These are phyloP conservation scores for Orchesellides sinensis DNA, from an alignment of 2,888 invertebrate genomes.

Conservation along the genomic window DNA sequence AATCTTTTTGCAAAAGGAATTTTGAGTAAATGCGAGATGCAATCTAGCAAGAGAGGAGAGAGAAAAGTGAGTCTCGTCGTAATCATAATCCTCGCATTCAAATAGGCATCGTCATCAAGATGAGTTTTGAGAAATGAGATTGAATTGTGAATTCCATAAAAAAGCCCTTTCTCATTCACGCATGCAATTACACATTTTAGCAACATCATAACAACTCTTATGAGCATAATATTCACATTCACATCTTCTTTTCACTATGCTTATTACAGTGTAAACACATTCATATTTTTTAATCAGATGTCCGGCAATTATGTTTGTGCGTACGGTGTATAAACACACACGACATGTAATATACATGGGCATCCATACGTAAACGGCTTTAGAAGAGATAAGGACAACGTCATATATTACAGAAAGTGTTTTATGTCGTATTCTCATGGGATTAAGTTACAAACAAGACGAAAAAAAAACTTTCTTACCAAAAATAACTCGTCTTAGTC, in stretches of 20 bases:
- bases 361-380: neutral
- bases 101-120: constrained; percentile 25
- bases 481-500: constrained; percentile 45
- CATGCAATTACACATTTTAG: neutral
- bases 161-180: constrained; percentile 16
- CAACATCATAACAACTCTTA: constrained; percentile 2
- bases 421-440: neutral
- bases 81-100: constrained; percentile 24
- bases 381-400: too few species aligned
- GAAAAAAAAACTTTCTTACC: constrained; percentile 52
- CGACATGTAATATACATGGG: too few species aligned
- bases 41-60: neutral
- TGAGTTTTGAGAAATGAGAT: constrained; percentile 55
- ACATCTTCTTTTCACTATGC: constrained; percentile 11
- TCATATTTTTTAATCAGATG: constrained; percentile 21
- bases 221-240: neutral
- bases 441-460: constrained; percentile 50
- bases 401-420: neutral
- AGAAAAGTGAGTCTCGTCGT: constrained; percentile 1
- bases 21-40: constrained; percentile 3
- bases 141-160: constrained; percentile 42
- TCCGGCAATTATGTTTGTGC: constrained; percentile 19
- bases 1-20: constrained; percentile 22
- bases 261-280: too few species aligned
- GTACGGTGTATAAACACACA: constrained; percentile 2